Base-by-base conservation (phyloP, 2,113 vertebrate species). In the Tonatia bakeri region DNA sequence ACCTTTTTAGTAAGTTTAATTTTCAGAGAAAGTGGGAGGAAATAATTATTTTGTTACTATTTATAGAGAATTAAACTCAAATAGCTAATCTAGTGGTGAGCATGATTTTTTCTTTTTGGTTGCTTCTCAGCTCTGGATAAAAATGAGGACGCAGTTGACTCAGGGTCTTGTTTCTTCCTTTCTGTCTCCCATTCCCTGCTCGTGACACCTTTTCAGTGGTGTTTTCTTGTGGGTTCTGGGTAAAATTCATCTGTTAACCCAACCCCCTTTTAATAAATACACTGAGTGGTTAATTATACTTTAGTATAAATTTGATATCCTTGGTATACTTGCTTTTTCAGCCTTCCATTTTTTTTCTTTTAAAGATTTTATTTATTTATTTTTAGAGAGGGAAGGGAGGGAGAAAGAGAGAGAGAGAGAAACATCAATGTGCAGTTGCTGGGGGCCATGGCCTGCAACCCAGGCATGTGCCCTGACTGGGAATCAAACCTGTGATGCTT, bases 1-100 rank as follows among this genome's bases (percentile, higher is more conserved):
- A 93, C 38, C 50, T 95, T 81, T 43, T 87, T 7, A 85, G 5
- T 59, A 94, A 91, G 1, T 81, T 96, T 95, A 85, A 52, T 90
- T 90, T 94, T 22, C 20, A 91, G 80, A 91, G 36, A 89, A 92
- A 76, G 4, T n/a, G 11, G 9, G 40, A 65, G 43, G 45, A 91
- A 94, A 82, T 87, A 84, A 81, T 94, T 77, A 83, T 47, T 69
- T 26, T 43, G 16, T 95, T 96, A 50, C 90, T 79, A 76, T 3
- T 75, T 20, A 77, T 38, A 86, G n/a, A 91, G 70, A 65, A 87
- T 28, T 80, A 87, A 96, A 80, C n/a, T 89, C 36, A 86, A 92
- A 45, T 84, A 95, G 28, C 24, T 36, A 85, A 3, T 80, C 13
- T 94, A 85, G 50, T 87, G 17, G 26, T 93, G 36, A 95, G 38